Evolutionary conservation across 2,113 vertebrate species (phyloP).

Genomic region (Lepisosteus oculatus): DNA sequence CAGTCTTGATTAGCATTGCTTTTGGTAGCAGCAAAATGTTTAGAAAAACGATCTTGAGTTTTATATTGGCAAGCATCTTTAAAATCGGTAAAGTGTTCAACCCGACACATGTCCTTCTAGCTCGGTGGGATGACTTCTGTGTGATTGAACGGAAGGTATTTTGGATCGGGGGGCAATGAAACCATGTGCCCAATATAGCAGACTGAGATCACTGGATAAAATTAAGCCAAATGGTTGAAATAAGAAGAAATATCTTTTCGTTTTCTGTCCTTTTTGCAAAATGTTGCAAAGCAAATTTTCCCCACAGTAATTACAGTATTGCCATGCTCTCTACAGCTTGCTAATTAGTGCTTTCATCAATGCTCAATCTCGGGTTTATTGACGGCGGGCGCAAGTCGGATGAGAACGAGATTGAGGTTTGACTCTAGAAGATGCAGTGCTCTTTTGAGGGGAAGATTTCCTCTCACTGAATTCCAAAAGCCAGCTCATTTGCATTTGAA

Average conservation of each 20-base stretch:
- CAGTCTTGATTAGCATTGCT: too few species aligned
- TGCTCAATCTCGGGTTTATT: background rate
- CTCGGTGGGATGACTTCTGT: background rate
- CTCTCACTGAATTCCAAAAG: background rate
- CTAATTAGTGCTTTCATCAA: conserved; percentile 12
- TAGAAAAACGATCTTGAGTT: too few species aligned
- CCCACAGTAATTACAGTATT: background rate
- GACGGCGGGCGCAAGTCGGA: conserved; percentile 6
- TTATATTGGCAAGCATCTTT: too few species aligned
- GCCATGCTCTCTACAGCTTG: background rate
- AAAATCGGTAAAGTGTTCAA: too few species aligned
- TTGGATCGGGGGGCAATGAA: conserved; percentile 11
- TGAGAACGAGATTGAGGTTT: conserved; percentile 10
- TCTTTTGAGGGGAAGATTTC: background rate
- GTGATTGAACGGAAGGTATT: background rate
- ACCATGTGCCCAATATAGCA: background rate
- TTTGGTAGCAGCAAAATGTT: too few species aligned
- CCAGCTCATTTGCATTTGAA: conserved; percentile 6
- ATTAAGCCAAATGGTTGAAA: background rate
- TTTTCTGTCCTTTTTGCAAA: background rate
- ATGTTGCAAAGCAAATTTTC: background rate
- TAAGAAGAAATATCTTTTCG: conserved; percentile 1
- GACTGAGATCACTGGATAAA: conserved; percentile 6
- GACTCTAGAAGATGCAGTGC: background rate
- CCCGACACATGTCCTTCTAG: too few species aligned